phyloP scores from a whole-genome alignment of 2,797 vertebrate species.

The Mormyrus hasselquistii region DNA sequence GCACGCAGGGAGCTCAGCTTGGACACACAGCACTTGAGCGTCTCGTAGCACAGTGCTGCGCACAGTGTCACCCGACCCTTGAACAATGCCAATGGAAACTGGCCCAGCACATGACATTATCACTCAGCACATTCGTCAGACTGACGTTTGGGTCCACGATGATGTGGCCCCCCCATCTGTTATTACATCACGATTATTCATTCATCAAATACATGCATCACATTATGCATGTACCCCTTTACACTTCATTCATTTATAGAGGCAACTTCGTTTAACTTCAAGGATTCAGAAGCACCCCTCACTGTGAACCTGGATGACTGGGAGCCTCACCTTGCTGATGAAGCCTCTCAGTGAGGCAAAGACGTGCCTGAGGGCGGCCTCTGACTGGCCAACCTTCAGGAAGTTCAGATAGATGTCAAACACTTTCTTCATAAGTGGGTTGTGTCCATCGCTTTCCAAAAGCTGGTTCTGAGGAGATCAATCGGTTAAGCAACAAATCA shows the following conservation, averaged over 20 bases:
- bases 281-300: background rate
- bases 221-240: background rate
- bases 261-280: background rate
- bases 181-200: background rate
- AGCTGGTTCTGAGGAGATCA: conserved; percentile 75
- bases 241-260: background rate
- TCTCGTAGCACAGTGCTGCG: conserved; percentile 86
- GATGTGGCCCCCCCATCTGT: background rate
- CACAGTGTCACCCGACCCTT: conserved; percentile 91
- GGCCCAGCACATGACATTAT: conserved; percentile 29
- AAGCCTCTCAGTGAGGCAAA: conserved; percentile 86
- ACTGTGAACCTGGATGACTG: background rate
- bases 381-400: conserved; percentile 84
- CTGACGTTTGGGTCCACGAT: background rate
- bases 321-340: conserved; percentile 78
- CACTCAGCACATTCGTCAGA: background rate
- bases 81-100: conserved; percentile 90
- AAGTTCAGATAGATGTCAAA: conserved; percentile 91
- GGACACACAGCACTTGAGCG: conserved; percentile 91
- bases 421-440: conserved; percentile 89
- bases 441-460: conserved; percentile 84
- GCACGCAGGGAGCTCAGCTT: conserved; percentile 79
- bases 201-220: background rate
- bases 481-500: background rate
- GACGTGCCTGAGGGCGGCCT: conserved; percentile 79